These are phyloP conservation scores for Trachelus troglodyta DNA, from an alignment of 2,888 invertebrate genomes.

Conservation along the genomic window DNA sequence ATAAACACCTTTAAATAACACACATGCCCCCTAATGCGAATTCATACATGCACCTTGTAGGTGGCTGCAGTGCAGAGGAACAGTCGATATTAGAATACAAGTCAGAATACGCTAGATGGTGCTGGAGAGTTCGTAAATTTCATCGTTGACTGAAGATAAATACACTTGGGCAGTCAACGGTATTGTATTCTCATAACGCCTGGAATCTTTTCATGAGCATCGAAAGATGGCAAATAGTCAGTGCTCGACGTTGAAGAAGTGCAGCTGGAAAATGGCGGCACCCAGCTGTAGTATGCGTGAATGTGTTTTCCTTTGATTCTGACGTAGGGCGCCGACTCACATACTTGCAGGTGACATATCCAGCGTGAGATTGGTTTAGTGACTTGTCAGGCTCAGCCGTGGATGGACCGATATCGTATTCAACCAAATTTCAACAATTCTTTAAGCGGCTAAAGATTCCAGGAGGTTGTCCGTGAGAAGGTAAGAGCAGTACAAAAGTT, in stretches of 20 bases:
- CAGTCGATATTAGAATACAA: neutral
- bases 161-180: neutral
- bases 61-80: neutral
- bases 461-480: neutral
- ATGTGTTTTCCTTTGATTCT: neutral
- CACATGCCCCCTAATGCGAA: too few species aligned
- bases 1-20: neutral
- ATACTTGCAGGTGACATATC: constrained; percentile 1
- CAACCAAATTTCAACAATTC: neutral
- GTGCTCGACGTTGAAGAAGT: neutral
- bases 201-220: neutral
- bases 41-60: neutral
- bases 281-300: constrained; percentile 1
- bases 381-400: constrained; percentile 14
- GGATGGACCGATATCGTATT: constrained; percentile 5
- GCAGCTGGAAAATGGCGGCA: constrained; percentile 1
- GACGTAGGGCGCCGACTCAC: neutral
- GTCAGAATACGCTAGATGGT: neutral
- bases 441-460: neutral
- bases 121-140: neutral
- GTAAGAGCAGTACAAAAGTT: neutral
- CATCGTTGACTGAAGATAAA: neutral
- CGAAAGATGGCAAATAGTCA: neutral
- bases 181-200: neutral
- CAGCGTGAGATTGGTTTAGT: constrained; percentile 13